Evolutionary conservation across 2,888 invertebrate species (phyloP).

Genomic region (Tanypteryx hageni): DNA sequence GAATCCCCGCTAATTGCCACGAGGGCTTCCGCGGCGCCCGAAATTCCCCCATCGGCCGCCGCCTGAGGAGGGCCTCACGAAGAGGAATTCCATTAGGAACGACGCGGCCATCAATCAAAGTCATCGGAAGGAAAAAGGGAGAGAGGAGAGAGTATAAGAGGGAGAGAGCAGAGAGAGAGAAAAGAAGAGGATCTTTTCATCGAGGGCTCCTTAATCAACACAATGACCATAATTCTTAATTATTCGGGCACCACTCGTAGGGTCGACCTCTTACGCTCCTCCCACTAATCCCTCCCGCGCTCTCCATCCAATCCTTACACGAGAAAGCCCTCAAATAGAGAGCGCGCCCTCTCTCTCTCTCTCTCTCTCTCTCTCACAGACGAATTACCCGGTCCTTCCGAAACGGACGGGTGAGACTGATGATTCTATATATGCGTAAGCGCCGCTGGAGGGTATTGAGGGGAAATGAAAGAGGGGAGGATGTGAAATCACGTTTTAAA

Average conservation of each 20-base stretch:
- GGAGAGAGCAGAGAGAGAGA: neutral
- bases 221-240: conserved; percentile 35
- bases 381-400: neutral
- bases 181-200: neutral
- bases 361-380: no score
- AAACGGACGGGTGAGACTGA: conserved; percentile 1
- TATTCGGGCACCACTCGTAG: neutral
- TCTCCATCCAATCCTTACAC: no score
- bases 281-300: no score
- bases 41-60: neutral
- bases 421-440: neutral
- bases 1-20: conserved; percentile 18
- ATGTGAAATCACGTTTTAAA: neutral
- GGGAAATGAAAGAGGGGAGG: neutral
- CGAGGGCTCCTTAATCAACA: conserved; percentile 17
- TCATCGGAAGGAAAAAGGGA: neutral
- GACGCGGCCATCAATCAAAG: conserved; percentile 21
- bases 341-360: neutral
- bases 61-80: neutral
- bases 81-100: conserved; percentile 25
- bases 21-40: conserved; percentile 5
- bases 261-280: neutral
- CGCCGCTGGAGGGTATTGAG: no score
- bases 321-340: conserved; percentile 12
- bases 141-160: neutral